Conservation (phyloP, 2,888 invertebrate genomes). For the Calephelis perditalis region DNA sequence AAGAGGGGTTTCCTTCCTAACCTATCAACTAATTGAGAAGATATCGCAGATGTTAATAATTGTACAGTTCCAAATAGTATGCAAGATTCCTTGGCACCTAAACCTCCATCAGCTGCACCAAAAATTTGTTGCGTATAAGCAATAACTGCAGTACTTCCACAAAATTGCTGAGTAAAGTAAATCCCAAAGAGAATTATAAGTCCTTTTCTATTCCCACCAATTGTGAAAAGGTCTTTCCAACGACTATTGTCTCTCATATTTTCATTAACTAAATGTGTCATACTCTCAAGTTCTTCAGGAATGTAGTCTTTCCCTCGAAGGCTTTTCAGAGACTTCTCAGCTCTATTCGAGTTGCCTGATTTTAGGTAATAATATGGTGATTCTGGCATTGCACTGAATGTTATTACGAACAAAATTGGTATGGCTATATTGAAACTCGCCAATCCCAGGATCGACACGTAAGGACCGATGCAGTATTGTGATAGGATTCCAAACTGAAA, state of each 20-base stretch:
- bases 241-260: constrained; percentile 71
- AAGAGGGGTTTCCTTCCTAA: constrained; percentile 80
- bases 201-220: constrained; percentile 74
- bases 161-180: constrained; percentile 80
- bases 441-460: constrained; percentile 73
- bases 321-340: constrained; percentile 74
- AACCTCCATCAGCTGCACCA: constrained; percentile 60
- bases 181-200: constrained; percentile 78
- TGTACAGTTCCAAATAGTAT: constrained; percentile 75
- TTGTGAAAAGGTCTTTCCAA: constrained; percentile 65
- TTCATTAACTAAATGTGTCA: constrained; percentile 71
- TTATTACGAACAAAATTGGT: constrained; percentile 74
- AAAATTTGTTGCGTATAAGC: constrained; percentile 81
- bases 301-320: constrained; percentile 76
- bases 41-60: constrained; percentile 73
- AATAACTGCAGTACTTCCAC: constrained; percentile 78
- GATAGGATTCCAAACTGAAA: constrained; percentile 78
- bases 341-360: constrained; percentile 65
- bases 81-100: constrained; percentile 69
- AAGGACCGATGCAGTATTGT: constrained; percentile 79
- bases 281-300: constrained; percentile 72
- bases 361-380: constrained; percentile 80
- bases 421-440: constrained; percentile 76
- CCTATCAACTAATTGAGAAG: constrained; percentile 78
- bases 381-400: constrained; percentile 81